Evolutionary conservation across 1,140 invertebrate genomes (phyloP), one percentile per base, ranked within the genome.

Genomic region (Drosophila pandora): DNA sequence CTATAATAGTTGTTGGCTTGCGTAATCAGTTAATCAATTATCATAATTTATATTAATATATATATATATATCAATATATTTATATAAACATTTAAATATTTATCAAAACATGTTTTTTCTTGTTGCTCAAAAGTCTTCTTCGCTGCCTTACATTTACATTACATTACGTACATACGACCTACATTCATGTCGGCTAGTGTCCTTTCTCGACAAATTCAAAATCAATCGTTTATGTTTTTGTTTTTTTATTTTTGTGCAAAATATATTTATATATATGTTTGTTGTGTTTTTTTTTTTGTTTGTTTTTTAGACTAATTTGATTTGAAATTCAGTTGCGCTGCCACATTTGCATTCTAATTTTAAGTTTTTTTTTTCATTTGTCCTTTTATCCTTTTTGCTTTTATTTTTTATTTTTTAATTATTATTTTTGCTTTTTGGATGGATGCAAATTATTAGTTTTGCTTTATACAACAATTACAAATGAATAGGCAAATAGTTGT

Each of bases 81-180:
- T 68, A 74, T 85, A 85, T 85, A 85, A 85, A 85, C 82, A 85
- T 85, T 85, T 85, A 85, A 85, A 85, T 85, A 85, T 85, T 85
- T 85, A 87, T 85, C 78, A 87, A 85, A 85, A 85, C 82, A 85
- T 85, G 82, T 85, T 85, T 85, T 85, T 85, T 85, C 82, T 85
- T 85, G 82, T 85, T 85, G 82, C 82, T 85, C 82, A 85, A 85
- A 85, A 85, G 82, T 85, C 82, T 85, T 85, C 82, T 78, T 87
- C 82, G 64, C 78, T 87, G 82, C 79, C 82, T 85, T 85, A 85
- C 74, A 81, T 87, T 82, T 85, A 85, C 78, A 85, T 73, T 73
- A 73, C 70, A 73, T 73, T 73, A 73, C 59, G 70, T 62, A 62
- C 59, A 71, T 81, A 81, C 78, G 73, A 73, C 81, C 74, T 72